Base-by-base conservation (phyloP, 2,113 vertebrate genomes). In the Corydoras sp. region DNA sequence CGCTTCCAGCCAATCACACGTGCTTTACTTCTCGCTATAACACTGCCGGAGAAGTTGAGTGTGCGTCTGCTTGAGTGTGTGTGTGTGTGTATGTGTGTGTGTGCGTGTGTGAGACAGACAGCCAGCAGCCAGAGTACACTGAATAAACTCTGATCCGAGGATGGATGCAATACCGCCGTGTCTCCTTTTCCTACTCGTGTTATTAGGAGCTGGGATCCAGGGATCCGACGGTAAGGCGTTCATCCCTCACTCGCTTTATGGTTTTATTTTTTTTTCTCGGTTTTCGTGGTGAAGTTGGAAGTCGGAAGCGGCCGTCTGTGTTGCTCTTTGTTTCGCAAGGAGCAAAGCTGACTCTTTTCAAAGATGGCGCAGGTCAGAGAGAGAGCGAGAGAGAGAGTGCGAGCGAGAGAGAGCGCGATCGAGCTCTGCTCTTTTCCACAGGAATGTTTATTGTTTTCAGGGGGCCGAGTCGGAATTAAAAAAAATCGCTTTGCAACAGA, bases 321-420 rank as follows among this genome's bases (percentile, higher is more conserved):
- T 68, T 77, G 64, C 76, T 82, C 81, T 83, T 83, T 89, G 88
- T 88, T 88, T 85, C 62, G 81, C 64, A 81, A 86, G 81, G 82
- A 82, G 80, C 69, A 43, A 60, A 69, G 67, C 56, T 60, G 82
- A 85, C 79, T 80, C 71, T 85, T 82, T 24, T 24, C 18, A 89
- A 91, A 91, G 89, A 91, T 91, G 90, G 90, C 90, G 90, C 88
- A 82, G 88, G 85, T 88, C 87, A 82, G 83, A 72, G 81, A 79
- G 82, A 67, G 81, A 80, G 82, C 1, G 18, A 24, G 18, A 24
- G 18, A 24, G 18, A 24, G 18, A 24, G 18, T 1, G 18, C 18
- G 18, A 24, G 18, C 18, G 18, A 24, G 18, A 24, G 18, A 24
- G 18, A 24, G 18, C 18, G 18, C 18, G 18, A 24, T 24, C 18